phyloP scores from a whole-genome alignment of 2,888 invertebrate genomes.

The Chrysolina americana region DNA sequence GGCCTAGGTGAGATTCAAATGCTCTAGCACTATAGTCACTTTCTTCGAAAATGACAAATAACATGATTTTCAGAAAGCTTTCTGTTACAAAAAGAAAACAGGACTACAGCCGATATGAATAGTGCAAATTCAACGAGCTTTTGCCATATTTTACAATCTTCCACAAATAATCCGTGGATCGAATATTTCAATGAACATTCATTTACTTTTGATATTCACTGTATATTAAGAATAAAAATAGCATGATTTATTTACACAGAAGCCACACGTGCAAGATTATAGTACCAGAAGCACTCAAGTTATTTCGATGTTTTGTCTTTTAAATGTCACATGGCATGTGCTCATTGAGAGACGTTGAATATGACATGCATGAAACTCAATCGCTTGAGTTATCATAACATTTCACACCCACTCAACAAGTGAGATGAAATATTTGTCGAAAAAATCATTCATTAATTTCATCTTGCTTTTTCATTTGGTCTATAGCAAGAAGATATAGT shows the following conservation, averaged over 20 bases:
- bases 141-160: too few relatives aligned
- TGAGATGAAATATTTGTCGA: constrained; percentile 33
- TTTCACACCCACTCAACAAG: constrained; percentile 10
- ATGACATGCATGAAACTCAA: constrained; percentile 50
- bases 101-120: too few relatives aligned
- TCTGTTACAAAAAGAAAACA: too few relatives aligned
- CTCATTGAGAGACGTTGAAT: constrained; percentile 59
- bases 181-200: too few relatives aligned
- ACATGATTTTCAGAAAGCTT: too few relatives aligned
- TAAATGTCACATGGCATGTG: constrained; percentile 55
- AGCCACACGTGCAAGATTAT: constrained; percentile 42
- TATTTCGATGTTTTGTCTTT: constrained; percentile 51
- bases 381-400: constrained; percentile 19
- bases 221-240: constrained; percentile 36
- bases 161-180: too few relatives aligned
- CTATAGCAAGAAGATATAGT: not conserved
- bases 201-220: constrained; percentile 26
- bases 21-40: too few relatives aligned
- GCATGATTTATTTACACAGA: constrained; percentile 38
- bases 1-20: too few relatives aligned
- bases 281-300: constrained; percentile 48
- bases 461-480: not conserved
- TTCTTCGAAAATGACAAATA: too few relatives aligned
- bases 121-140: too few relatives aligned
- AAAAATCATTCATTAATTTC: constrained; percentile 4